phyloP scores from a whole-genome alignment of 2,113 vertebrate genomes.

The Hypocryptadius cinnamomeus region DNA sequence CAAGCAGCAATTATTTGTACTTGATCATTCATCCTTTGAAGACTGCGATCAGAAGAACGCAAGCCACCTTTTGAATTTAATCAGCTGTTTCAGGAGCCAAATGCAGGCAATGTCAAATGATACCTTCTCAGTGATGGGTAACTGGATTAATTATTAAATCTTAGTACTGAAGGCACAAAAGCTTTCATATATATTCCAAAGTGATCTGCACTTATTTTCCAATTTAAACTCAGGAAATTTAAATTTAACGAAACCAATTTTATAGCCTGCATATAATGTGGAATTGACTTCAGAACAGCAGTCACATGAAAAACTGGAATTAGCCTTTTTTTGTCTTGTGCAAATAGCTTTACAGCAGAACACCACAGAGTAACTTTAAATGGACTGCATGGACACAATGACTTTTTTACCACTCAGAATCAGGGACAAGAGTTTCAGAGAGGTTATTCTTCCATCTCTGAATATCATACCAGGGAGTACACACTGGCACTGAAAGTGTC shows the following conservation, averaged over 20 bases:
- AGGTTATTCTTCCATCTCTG: background rate
- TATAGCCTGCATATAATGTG: background rate
- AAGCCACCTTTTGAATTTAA: background rate
- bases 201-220: background rate
- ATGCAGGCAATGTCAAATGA: background rate
- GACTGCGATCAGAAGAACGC: background rate
- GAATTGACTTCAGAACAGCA: background rate
- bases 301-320: background rate
- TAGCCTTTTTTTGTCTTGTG: background rate
- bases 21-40: background rate
- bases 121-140: background rate
- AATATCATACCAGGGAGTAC: background rate
- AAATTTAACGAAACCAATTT: background rate
- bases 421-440: background rate
- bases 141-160: constrained; percentile 34
- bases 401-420: background rate
- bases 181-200: background rate
- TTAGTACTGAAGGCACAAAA: background rate
- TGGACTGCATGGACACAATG: background rate
- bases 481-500: background rate
- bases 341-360: background rate
- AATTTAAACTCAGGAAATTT: background rate
- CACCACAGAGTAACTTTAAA: background rate
- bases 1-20: background rate
- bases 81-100: background rate